A percentile compares a stretch with the other conserved stretches of the same genome.
phyloP scores from a whole-genome alignment of 2,113 vertebrate species.

The Platanista minor region DNA sequence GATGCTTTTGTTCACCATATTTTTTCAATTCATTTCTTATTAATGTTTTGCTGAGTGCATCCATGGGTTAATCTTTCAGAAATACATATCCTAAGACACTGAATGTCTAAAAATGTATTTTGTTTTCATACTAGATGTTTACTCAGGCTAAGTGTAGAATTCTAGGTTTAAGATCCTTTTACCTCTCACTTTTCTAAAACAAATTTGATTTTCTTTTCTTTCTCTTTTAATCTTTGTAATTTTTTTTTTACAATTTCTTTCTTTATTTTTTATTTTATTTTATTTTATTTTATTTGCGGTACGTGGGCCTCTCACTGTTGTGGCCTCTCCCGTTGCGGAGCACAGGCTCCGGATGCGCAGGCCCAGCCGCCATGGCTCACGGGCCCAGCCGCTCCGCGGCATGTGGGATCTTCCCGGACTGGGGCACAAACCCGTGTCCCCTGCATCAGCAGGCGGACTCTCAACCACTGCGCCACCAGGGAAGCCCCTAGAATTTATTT shows the following conservation, averaged over 20 bases:
- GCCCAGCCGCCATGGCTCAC: too few species aligned
- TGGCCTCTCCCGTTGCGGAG: too few species aligned
- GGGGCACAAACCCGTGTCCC: too few species aligned
- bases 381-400: too few species aligned
- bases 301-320: too few species aligned
- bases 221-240: neutral
- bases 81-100: neutral
- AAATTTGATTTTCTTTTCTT: neutral
- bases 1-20: neutral
- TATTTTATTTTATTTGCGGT: too few species aligned
- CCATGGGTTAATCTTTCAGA: neutral
- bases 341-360: too few species aligned
- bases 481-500: neutral
- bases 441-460: too few species aligned
- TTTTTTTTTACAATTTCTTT: too few species aligned
- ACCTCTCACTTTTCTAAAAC: neutral
- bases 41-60: neutral
- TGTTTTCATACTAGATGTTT: neutral
- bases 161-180: neutral
- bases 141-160: neutral
- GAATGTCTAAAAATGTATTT: neutral
- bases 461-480: too few species aligned
- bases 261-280: too few species aligned
- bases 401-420: too few species aligned
- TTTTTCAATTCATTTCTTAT: neutral